Evolutionary conservation across 2,888 invertebrate genomes (phyloP).

Genomic region (Sesamia inferens): DNA sequence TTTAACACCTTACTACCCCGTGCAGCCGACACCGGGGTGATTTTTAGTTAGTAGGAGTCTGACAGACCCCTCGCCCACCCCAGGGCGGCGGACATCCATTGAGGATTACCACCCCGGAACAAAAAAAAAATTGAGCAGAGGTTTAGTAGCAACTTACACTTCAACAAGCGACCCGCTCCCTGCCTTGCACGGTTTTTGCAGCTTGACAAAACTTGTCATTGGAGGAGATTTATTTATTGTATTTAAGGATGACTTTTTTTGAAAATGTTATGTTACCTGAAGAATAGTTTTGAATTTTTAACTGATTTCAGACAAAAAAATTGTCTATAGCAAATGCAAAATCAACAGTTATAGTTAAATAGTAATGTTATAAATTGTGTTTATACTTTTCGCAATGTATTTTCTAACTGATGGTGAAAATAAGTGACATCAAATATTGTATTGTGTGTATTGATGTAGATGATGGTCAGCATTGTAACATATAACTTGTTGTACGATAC

Average conservation of each 20-base stretch:
- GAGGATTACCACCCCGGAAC: no score
- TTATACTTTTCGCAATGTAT: neutral
- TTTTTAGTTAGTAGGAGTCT: no score
- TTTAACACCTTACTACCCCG: no score
- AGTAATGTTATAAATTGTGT: neutral
- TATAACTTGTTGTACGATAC: slow-evolving; percentile 23
- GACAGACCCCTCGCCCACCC: no score
- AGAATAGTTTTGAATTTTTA: no score
- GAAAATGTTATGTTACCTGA: no score
- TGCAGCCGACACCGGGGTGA: no score
- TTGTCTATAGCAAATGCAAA: no score
- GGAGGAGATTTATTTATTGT: neutral
- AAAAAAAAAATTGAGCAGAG: no score
- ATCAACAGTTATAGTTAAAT: neutral
- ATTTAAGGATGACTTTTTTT: neutral
- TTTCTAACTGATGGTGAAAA: neutral
- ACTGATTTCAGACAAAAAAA: no score
- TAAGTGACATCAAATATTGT: neutral
- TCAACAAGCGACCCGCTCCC: neutral
- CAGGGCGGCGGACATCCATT: no score
- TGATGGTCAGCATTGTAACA: neutral
- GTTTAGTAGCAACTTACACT: neutral
- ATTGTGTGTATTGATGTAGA: neutral
- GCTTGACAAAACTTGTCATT: neutral
- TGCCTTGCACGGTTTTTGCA: neutral